phyloP scores from a whole-genome alignment of 53 echinoderm and acorn worm species.

The Holothuria scabra region DNA sequence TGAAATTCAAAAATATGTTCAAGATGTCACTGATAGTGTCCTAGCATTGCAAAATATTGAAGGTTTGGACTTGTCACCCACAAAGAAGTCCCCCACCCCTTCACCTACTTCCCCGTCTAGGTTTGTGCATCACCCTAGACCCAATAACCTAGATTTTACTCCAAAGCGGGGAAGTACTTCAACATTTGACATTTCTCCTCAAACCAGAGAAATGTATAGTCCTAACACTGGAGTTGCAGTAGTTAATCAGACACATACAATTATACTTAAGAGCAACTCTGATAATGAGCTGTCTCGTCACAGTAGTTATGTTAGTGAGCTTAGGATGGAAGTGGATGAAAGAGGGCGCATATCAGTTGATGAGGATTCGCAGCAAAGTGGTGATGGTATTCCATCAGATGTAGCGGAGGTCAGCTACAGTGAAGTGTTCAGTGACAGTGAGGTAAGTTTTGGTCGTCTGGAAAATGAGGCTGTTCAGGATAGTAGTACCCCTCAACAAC shows the following conservation, averaged over 20 bases:
- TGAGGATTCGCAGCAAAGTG: constrained; percentile 57
- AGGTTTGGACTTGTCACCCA: constrained; percentile 16
- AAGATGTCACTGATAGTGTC: constrained; percentile 40
- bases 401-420: constrained; percentile 48
- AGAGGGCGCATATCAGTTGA: constrained; percentile 35
- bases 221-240: constrained; percentile 10
- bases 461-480: constrained; percentile 46
- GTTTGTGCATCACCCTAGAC: not conserved
- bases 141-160: not conserved
- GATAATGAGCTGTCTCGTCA: constrained; percentile 37
- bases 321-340: constrained; percentile 45
- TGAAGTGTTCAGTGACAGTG: constrained; percentile 74
- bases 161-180: constrained; percentile 8
- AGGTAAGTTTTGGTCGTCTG: constrained; percentile 71
- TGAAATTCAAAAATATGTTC: constrained; percentile 34
- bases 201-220: constrained; percentile 27
- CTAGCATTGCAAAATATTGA: constrained; percentile 43
- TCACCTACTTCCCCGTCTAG: constrained; percentile 22
- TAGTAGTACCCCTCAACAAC: constrained; percentile 31
- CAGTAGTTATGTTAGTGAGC: constrained; percentile 45
- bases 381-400: constrained; percentile 48
- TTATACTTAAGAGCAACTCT: constrained; percentile 20
- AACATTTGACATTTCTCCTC: constrained; percentile 41
- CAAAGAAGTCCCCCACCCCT: constrained; percentile 15
- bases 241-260: constrained; percentile 38